These are phyloP conservation scores for Pristionchus entomophagus DNA, from an alignment of 2,888 invertebrate species.

Conservation along the genomic window DNA sequence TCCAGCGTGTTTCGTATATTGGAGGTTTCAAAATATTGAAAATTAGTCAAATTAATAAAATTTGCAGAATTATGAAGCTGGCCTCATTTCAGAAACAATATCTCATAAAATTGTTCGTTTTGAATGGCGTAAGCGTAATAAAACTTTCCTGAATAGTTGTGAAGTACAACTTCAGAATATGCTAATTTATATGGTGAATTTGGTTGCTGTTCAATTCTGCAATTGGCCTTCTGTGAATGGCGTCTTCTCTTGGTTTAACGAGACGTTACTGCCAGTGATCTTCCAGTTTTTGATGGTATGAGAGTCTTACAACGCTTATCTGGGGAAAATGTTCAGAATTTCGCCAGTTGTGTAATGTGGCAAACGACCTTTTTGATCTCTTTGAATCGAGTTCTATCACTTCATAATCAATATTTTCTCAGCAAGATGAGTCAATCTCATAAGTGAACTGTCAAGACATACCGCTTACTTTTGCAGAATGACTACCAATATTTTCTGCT, in stretches of 20 bases:
- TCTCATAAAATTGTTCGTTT: neutral
- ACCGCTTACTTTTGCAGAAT: neutral
- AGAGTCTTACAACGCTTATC: neutral
- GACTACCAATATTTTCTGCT: neutral
- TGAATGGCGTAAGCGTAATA: neutral
- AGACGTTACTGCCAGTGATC: neutral
- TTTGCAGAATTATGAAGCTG: neutral
- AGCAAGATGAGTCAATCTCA: neutral
- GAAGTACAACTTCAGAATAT: neutral
- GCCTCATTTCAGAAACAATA: neutral
- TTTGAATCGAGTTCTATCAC: neutral
- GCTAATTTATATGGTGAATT: neutral
- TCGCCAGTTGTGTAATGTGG: neutral
- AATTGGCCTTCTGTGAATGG: neutral
- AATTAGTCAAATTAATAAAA: neutral
- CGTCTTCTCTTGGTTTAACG: neutral
- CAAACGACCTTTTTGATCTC: neutral
- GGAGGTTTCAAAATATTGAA: neutral
- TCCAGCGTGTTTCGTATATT: neutral
- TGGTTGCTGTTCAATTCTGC: neutral
- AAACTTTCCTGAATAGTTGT: neutral
- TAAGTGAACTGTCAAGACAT: too few species aligned
- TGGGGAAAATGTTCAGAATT: neutral
- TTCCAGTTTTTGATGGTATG: neutral
- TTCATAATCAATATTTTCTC: neutral